These are phyloP conservation scores for Phoenicopterus ruber DNA, from an alignment of 2,113 vertebrate species.

Conservation along the genomic window DNA sequence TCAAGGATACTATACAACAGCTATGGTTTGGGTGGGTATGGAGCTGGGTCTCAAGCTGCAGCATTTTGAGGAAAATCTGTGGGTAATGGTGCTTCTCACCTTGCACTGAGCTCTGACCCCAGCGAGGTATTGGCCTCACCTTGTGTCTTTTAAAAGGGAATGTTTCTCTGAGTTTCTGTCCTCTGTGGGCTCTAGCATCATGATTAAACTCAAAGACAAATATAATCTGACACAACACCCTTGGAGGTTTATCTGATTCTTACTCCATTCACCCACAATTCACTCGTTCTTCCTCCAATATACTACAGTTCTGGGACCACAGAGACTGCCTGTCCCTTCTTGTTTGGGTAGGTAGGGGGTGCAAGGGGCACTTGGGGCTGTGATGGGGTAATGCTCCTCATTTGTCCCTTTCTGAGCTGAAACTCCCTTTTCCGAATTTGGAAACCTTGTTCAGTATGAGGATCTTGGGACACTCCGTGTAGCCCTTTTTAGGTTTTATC, in stretches of 20 bases:
- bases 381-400: neutral
- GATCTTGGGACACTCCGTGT: neutral
- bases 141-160: neutral
- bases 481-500: neutral
- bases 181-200: neutral
- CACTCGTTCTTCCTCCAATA: neutral
- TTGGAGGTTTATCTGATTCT: neutral
- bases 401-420: neutral
- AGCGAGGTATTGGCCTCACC: neutral
- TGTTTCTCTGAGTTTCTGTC: neutral
- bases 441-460: neutral
- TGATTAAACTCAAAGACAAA: neutral
- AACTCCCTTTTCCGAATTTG: neutral
- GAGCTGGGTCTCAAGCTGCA: neutral
- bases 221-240: neutral
- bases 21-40: neutral
- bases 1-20: neutral
- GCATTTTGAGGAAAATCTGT: neutral
- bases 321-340: neutral
- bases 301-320: neutral
- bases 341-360: rapidly evolving
- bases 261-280: neutral
- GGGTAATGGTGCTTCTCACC: neutral
- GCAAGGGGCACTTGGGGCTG: neutral
- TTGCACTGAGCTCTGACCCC: neutral